A percentile compares a stretch with the other conserved stretches of the same genome.
These are phyloP conservation scores for Drosophila rhopaloa DNA, from an alignment of 1,140 invertebrate species.

Conservation along the genomic window DNA sequence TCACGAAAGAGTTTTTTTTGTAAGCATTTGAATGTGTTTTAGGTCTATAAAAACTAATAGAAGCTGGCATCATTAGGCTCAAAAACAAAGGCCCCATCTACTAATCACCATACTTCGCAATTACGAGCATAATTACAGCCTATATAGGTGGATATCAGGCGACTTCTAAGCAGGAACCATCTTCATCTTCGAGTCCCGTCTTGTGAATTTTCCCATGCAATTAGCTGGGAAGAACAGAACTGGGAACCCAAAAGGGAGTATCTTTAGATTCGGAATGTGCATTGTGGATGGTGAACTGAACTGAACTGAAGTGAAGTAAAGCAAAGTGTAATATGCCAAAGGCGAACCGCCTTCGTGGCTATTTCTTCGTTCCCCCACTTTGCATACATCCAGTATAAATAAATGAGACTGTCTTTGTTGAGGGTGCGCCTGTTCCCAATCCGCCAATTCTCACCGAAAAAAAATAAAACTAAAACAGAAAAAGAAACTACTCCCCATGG, in stretches of 20 bases:
- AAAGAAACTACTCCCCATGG: conserved; percentile 14
- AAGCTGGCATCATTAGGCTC: not conserved
- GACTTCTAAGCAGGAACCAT: conserved; percentile 42
- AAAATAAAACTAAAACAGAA: not conserved
- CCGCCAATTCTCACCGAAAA: conserved; percentile 52
- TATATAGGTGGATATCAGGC: conserved; percentile 27
- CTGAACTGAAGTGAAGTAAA: not conserved
- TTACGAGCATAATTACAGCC: conserved; percentile 12
- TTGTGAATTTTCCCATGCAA: conserved; percentile 75
- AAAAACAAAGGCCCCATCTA: not conserved
- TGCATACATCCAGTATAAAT: conserved; percentile 21
- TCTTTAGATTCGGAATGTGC: conserved; percentile 58
- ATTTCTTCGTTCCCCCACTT: conserved; percentile 23
- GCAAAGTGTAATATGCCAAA: conserved; percentile 42
- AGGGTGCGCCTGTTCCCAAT: conserved; percentile 50
- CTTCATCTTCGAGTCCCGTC: conserved; percentile 14
- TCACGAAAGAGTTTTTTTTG: not conserved
- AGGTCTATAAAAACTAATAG: not conserved
- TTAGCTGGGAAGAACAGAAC: conserved; percentile 58
- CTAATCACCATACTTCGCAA: conserved; percentile 6
- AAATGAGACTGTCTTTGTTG: conserved; percentile 34
- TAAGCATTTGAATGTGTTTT: not conserved
- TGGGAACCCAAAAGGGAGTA: conserved; percentile 29
- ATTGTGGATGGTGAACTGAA: conserved; percentile 28
- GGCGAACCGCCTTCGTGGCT: conserved; percentile 18